Conservation (phyloP, 2,888 invertebrate species). For the Sarcophaga rosellei region DNA sequence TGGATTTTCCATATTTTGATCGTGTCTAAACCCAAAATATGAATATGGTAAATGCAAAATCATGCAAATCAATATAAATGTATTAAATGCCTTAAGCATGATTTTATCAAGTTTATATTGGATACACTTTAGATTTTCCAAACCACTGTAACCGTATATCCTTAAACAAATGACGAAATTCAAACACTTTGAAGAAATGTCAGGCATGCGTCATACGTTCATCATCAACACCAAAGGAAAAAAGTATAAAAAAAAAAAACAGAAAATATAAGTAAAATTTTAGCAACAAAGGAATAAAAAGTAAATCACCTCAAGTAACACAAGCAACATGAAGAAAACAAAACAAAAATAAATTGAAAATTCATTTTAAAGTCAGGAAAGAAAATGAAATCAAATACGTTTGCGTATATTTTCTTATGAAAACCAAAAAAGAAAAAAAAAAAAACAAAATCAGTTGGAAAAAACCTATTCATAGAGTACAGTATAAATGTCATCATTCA, state of each 20-base stretch:
- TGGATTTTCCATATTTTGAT: too few relatives aligned
- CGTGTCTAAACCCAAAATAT: too few relatives aligned
- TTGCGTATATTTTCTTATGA: slow-evolving; percentile 43
- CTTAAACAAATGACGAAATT: neutral
- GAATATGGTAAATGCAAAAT: too few relatives aligned
- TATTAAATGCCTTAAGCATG: too few relatives aligned
- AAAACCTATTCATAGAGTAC: neutral
- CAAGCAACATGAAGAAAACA: slow-evolving; percentile 15
- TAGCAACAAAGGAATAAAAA: slow-evolving; percentile 57
- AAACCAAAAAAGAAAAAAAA: slow-evolving; percentile 26
- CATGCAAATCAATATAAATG: too few relatives aligned
- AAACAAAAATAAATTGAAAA: slow-evolving; percentile 77
- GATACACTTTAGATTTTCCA: neutral
- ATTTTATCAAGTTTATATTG: too few relatives aligned
- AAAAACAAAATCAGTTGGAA: neutral
- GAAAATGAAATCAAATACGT: slow-evolving; percentile 63
- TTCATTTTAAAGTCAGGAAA: slow-evolving; percentile 71
- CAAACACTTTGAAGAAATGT: slow-evolving; percentile 34
- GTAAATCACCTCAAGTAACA: slow-evolving; percentile 67
- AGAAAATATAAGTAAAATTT: slow-evolving; percentile 23
- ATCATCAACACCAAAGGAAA: slow-evolving; percentile 49
- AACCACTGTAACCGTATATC: slow-evolving; percentile 45
- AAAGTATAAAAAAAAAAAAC: slow-evolving; percentile 12
- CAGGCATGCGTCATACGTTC: slow-evolving; percentile 57
- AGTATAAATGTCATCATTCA: slow-evolving; percentile 49